These are phyloP conservation scores for rabbit (Oryctolagus cuniculus) DNA, from an alignment of 2,113 vertebrate species.

Conservation along the genomic window mOryCun1.1 NC_091436.1:146718001-146718500, in stretches of 20 bases:
- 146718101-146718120: constrained; percentile 79
- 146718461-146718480: constrained; percentile 50
- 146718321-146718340: constrained; percentile 87
- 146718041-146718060: constrained; percentile 60
- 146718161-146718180: constrained; percentile 87
- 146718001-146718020: constrained; percentile 50
- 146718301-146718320: constrained; percentile 82
- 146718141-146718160: constrained; percentile 85
- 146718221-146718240: constrained; percentile 85
- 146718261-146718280: constrained; percentile 88
- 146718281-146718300: constrained; percentile 84
- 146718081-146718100: not conserved
- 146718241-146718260: constrained; percentile 88
- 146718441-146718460: constrained; percentile 21
- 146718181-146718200: constrained; percentile 89
- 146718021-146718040: constrained; percentile 79
- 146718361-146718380: constrained; percentile 80
- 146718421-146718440: constrained; percentile 57
- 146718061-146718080: constrained; percentile 67
- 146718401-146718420: constrained; percentile 64
- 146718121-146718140: constrained; percentile 76
- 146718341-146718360: constrained; percentile 85
- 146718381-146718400: constrained; percentile 70
- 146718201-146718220: constrained; percentile 88
- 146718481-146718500: constrained; percentile 19